phyloP scores from a whole-genome alignment of 2,888 invertebrate genomes.

The Eupithecia subfuscata region DNA sequence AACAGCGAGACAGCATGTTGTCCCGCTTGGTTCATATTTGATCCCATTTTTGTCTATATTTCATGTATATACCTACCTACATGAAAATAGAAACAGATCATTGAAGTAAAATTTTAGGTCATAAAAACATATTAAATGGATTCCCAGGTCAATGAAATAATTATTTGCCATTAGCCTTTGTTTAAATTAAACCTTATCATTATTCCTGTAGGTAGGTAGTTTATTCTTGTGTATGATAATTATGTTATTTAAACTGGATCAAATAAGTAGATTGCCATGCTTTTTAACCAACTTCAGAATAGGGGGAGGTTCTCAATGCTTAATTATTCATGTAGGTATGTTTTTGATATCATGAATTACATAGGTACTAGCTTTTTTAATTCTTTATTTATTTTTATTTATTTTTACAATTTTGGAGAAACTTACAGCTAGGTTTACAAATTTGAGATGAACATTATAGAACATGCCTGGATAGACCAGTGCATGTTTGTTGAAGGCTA shows the following conservation, averaged over 20 bases:
- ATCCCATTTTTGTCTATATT: neutral
- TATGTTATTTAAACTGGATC: neutral
- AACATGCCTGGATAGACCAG: too few relatives aligned
- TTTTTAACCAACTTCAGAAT: too few relatives aligned
- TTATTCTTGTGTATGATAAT: neutral
- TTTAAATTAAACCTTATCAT: neutral
- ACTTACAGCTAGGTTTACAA: too few relatives aligned
- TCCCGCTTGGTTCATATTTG: neutral
- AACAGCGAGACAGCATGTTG: neutral
- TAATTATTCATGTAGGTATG: constrained; percentile 5
- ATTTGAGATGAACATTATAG: too few relatives aligned
- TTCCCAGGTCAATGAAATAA: constrained; percentile 11
- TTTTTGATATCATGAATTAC: too few relatives aligned
- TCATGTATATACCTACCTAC: neutral
- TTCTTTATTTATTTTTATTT: too few relatives aligned
- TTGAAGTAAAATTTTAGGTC: neutral
- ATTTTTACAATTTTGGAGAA: too few relatives aligned
- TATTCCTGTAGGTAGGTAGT: neutral
- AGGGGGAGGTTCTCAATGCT: too few relatives aligned
- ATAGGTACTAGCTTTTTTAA: too few relatives aligned
- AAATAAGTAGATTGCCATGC: neutral
- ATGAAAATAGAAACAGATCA: neutral
- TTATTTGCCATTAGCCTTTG: neutral
- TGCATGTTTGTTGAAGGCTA: too few relatives aligned
- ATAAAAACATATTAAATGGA: constrained; percentile 9